Base-by-base conservation (phyloP, 2,797 vertebrate species). In the Cynopterus sphinx region DNA sequence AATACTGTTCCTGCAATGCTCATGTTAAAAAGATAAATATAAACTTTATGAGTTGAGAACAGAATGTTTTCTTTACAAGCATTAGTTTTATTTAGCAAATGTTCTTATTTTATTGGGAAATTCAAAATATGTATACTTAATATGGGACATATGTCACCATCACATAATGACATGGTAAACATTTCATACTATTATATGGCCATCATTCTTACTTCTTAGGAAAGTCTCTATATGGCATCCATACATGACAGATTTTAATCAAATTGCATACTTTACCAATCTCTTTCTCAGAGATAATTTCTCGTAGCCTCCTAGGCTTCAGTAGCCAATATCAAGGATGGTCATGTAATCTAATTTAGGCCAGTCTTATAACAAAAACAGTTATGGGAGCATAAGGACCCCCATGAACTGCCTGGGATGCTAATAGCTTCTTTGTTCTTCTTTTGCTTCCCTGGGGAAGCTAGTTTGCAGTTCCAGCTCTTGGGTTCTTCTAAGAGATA, bases 81-180 rank as follows among this genome's bases (percentile, higher is more conserved):
- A 51, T 73, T 87, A 33, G 39, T 78, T 95, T 95, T 83, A 87
- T 75, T 90, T 70, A 84, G 65, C 31, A 61, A 90, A 87, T 75
- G 9, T 67, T 93, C 57, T 89, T 70, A 39, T 36, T 36, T 91
- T 87, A 89, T 57, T 70, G 93, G 75, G 57, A 6, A 87, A 94
- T 53, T 90, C 53, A 95, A 79, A 90, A 65, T 68, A 49, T 24
- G 19, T 65, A 3, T 8, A 41, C 16, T 46, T 70, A 19, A 19
- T 17, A 36, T 70, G 49, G 33, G 39, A 82, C 46, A 73, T 49
- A 61, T 68, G n/a, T 26, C 33, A 26, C 22, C 9, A 33, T 46
- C 43, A 79, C 16, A 53, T n/a, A 84, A 87, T 74, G 46, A 74
- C 33, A 43, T 1, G 5, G 10, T 53, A 55, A 51, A 63, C 11